These are phyloP conservation scores for Chionomys nivalis DNA, from an alignment of 2,113 vertebrate genomes.

Conservation along the genomic window DNA sequence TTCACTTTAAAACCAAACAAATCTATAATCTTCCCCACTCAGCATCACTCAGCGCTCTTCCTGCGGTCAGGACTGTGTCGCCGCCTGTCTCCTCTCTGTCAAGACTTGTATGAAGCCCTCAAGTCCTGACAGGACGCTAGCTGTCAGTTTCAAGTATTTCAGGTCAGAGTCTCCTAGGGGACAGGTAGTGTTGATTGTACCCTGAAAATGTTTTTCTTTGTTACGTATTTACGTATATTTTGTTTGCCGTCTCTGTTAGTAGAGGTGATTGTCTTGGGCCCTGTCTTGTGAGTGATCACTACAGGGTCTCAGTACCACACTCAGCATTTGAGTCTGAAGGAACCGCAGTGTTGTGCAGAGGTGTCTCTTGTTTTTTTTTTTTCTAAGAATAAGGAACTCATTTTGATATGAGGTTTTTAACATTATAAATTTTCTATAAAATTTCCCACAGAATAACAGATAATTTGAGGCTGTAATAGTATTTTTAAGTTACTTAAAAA, in stretches of 20 bases:
- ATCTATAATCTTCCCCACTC: not conserved
- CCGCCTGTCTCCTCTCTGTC: constrained; percentile 47
- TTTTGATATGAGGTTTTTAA: constrained; percentile 39
- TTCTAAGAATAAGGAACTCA: constrained; percentile 54
- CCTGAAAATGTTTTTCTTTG: constrained; percentile 24
- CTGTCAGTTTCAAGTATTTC: constrained; percentile 35
- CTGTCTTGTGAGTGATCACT: not conserved
- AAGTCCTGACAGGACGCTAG: constrained; percentile 21
- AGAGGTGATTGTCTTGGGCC: constrained; percentile 32
- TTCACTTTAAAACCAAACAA: constrained; percentile 65
- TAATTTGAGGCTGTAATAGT: constrained; percentile 47
- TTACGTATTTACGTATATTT: constrained; percentile 14
- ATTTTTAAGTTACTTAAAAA: constrained; percentile 71
- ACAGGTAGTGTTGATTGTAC: not conserved
- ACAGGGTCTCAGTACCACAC: constrained; percentile 56
- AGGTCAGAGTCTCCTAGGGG: not conserved
- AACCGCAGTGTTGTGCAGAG: constrained; percentile 56
- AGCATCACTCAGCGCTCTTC: not conserved
- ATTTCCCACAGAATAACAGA: constrained; percentile 37
- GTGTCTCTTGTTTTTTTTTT: not conserved
- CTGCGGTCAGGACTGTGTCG: constrained; percentile 14
- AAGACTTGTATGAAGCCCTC: not conserved
- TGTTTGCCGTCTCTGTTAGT: constrained; percentile 12
- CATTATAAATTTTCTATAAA: constrained; percentile 50
- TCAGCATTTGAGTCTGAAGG: constrained; percentile 31